These are phyloP conservation scores for Penaeus chinensis DNA, from an alignment of 1,140 invertebrate genomes.

Conservation along the genomic window DNA sequence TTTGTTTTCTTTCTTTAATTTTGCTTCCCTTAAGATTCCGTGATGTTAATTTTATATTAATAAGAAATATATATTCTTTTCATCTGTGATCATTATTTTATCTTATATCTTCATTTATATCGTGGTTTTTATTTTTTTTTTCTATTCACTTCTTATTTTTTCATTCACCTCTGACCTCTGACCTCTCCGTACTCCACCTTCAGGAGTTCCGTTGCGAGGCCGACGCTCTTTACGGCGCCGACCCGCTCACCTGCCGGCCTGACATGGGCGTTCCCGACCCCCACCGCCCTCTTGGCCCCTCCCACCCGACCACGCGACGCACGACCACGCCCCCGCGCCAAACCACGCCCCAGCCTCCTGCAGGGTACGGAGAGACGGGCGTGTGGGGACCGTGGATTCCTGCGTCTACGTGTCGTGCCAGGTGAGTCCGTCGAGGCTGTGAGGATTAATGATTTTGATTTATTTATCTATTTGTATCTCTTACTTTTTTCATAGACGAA, in stretches of 20 bases:
- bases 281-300: constrained; percentile 40
- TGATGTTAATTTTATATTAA: no score
- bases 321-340: neutral
- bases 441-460: neutral
- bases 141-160: no score
- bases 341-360: neutral
- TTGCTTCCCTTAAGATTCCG: no score
- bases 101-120: no score
- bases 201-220: constrained; percentile 60
- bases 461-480: no score
- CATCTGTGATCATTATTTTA: no score
- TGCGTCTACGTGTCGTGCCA: constrained; percentile 56
- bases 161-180: neutral
- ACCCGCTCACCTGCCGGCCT: constrained; percentile 53
- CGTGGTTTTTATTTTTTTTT: neutral
- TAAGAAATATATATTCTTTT: no score
- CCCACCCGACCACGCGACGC: neutral
- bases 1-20: no score
- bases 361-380: constrained; percentile 49
- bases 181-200: neutral
- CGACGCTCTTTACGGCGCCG: constrained; percentile 53
- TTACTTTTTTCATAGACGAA: no score
- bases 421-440: constrained; percentile 13
- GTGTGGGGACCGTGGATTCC: constrained; percentile 57
- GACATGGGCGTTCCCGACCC: constrained; percentile 53